phyloP scores from a whole-genome alignment of 2,888 invertebrate species.

The Didymodactylos carnosus region DNA sequence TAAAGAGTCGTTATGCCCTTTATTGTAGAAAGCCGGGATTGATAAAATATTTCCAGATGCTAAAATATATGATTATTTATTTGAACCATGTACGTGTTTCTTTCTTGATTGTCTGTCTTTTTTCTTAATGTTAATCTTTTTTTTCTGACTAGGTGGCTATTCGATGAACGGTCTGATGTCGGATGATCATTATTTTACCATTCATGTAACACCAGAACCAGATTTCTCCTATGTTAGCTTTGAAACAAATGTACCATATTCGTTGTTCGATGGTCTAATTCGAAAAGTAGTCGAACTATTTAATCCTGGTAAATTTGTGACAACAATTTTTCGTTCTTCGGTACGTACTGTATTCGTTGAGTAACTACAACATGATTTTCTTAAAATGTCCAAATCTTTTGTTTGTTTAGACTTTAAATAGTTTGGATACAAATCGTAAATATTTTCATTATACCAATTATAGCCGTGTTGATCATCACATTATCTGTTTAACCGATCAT shows the following conservation, averaged over 20 bases:
- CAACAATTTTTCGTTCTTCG: conserved; percentile 5
- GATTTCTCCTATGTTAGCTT: conserved; percentile 79
- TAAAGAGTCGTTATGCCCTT: conserved; percentile 33
- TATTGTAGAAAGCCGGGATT: conserved; percentile 58
- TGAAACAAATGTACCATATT: conserved; percentile 52
- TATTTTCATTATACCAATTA: background rate
- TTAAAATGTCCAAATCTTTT: too few relatives aligned
- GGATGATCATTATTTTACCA: conserved; percentile 90
- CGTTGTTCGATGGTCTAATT: conserved; percentile 4
- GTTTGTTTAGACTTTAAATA: background rate
- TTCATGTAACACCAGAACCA: conserved; percentile 92
- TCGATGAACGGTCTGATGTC: background rate
- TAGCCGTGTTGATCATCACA: background rate
- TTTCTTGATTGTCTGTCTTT: too few relatives aligned
- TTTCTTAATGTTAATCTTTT: too few relatives aligned
- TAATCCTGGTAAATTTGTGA: conserved; percentile 12
- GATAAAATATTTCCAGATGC: conserved; percentile 67
- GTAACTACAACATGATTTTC: too few relatives aligned
- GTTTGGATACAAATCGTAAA: background rate
- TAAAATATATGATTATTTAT: conserved; percentile 82
- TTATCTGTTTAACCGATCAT: background rate
- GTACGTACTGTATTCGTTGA: too few relatives aligned
- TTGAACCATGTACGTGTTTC: conserved; percentile 93
- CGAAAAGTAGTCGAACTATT: conserved; percentile 9
- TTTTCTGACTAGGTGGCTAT: too few relatives aligned